A percentile compares a stretch with the other conserved stretches of the same genome.
Conservation (phyloP, 1,140 invertebrate species). For the Eulimnadia texana region DNA sequence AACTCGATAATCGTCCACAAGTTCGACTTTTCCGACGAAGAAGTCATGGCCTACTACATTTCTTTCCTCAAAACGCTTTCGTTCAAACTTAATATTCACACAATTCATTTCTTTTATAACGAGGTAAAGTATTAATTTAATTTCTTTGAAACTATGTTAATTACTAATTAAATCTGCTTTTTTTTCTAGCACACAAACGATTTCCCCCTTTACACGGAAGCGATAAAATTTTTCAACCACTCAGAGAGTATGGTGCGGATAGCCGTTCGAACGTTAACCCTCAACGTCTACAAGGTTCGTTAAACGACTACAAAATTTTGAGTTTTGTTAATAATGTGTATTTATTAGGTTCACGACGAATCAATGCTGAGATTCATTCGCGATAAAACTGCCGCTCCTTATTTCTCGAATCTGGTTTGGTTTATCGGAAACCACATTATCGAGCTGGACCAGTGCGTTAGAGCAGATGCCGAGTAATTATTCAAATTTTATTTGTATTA, state of each 20-base stretch:
- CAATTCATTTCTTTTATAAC: slow-evolving; percentile 99
- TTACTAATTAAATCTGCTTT: slow-evolving; percentile 18
- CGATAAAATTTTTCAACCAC: slow-evolving; percentile 98
- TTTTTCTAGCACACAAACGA: slow-evolving; percentile 87
- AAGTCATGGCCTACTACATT: slow-evolving; percentile 99
- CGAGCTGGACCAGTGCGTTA: slow-evolving; percentile 86
- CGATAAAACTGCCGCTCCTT: slow-evolving; percentile 87
- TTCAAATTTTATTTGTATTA: slow-evolving; percentile 10
- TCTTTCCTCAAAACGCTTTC: slow-evolving; percentile 97
- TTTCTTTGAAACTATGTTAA: slow-evolving; percentile 3
- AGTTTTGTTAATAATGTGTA: slow-evolving; percentile 11
- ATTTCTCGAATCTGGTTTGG: slow-evolving; percentile 98
- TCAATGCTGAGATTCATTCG: slow-evolving; percentile 93
- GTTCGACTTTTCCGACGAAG: slow-evolving; percentile 99
- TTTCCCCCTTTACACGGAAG: slow-evolving; percentile 96
- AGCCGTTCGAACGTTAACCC: slow-evolving; percentile 87
- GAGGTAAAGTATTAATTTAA: slow-evolving; percentile 51
- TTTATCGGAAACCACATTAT: slow-evolving; percentile 97
- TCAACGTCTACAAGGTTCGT: slow-evolving; percentile 73
- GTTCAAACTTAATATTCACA: slow-evolving; percentile 94
- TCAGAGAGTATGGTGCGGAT: slow-evolving; percentile 97
- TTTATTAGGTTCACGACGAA: slow-evolving; percentile 66
- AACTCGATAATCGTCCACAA: slow-evolving; percentile 99
- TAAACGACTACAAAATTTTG: neutral
- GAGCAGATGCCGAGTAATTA: slow-evolving; percentile 84